Conservation (phyloP, 1,140 invertebrate species). For the Bombus ignitus region DNA sequence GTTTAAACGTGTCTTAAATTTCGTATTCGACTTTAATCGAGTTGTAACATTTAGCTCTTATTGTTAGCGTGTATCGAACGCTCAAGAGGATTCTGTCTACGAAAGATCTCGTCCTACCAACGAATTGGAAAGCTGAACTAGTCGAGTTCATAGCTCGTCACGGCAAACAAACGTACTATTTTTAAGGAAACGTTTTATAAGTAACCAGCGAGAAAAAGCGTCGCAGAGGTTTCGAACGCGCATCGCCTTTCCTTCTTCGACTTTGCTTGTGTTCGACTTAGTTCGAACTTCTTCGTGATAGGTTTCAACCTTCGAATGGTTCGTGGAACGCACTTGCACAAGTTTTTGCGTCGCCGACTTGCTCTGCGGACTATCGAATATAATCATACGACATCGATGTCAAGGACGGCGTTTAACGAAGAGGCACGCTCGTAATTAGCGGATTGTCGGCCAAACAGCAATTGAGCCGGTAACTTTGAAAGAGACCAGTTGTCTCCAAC, state of each 20-base stretch:
- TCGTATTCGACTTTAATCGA: too few relatives aligned
- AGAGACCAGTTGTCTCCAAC: background rate
- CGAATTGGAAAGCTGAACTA: too few relatives aligned
- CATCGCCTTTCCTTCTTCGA: background rate
- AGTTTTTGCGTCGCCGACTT: slow-evolving; percentile 3
- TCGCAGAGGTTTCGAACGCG: background rate
- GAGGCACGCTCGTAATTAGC: slow-evolving; percentile 31
- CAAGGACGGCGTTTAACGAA: slow-evolving; percentile 19
- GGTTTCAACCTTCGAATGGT: background rate
- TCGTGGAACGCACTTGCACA: slow-evolving; percentile 31
- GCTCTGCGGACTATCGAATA: slow-evolving; percentile 15
- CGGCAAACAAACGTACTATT: too few relatives aligned
- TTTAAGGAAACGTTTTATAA: too few relatives aligned
- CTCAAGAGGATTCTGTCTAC: too few relatives aligned
- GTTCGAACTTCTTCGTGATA: background rate
- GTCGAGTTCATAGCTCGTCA: too few relatives aligned
- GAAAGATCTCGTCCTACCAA: too few relatives aligned
- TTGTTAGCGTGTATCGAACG: too few relatives aligned
- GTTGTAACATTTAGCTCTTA: too few relatives aligned
- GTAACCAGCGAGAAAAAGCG: too few relatives aligned
- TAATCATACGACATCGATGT: slow-evolving; percentile 37
- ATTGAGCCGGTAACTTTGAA: background rate
- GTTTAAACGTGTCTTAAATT: too few relatives aligned
- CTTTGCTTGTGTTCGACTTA: background rate
- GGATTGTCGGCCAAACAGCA: background rate